These are phyloP conservation scores for Campoplex nolae DNA, from an alignment of 2,888 invertebrate species.

Conservation along the genomic window DNA sequence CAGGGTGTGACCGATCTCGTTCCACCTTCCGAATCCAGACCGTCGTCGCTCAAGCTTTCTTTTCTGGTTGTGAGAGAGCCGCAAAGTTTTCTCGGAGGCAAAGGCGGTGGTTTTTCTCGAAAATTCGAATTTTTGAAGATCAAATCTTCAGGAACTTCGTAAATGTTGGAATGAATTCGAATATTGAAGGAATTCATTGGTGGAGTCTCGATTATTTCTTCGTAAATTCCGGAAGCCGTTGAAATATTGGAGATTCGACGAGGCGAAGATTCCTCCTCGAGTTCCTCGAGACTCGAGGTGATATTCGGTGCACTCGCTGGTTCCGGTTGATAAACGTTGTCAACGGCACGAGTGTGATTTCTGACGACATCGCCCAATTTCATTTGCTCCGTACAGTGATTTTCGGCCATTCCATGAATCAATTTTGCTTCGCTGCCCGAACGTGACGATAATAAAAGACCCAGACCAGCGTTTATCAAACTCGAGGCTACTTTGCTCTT, in stretches of 20 bases:
- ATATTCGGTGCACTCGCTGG: conserved; percentile 73
- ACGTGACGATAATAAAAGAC: conserved; percentile 72
- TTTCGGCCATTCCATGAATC: conserved; percentile 68
- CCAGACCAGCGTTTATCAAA: conserved; percentile 76
- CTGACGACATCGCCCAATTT: conserved; percentile 66
- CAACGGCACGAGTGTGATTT: conserved; percentile 73
- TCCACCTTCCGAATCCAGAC: conserved; percentile 78
- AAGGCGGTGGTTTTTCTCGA: conserved; percentile 83
- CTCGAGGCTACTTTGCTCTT: conserved; percentile 75
- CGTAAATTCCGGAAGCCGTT: conserved; percentile 89
- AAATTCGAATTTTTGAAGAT: conserved; percentile 74
- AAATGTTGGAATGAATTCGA: conserved; percentile 72
- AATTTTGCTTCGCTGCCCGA: conserved; percentile 77
- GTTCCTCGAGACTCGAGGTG: conserved; percentile 73
- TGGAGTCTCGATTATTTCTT: conserved; percentile 87
- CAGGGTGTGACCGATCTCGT: conserved; percentile 78
- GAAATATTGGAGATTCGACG: conserved; percentile 87
- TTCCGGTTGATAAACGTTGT: conserved; percentile 80
- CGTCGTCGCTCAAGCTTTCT: conserved; percentile 78
- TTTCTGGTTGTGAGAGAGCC: conserved; percentile 75
- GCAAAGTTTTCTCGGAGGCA: conserved; percentile 84
- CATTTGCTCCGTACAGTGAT: conserved; percentile 69
- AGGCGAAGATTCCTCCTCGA: conserved; percentile 74
- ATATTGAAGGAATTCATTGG: conserved; percentile 57
- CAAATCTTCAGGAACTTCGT: conserved; percentile 84